phyloP scores from a whole-genome alignment of 2,113 vertebrate genomes.

The Melanerpes formicivorus region DNA sequence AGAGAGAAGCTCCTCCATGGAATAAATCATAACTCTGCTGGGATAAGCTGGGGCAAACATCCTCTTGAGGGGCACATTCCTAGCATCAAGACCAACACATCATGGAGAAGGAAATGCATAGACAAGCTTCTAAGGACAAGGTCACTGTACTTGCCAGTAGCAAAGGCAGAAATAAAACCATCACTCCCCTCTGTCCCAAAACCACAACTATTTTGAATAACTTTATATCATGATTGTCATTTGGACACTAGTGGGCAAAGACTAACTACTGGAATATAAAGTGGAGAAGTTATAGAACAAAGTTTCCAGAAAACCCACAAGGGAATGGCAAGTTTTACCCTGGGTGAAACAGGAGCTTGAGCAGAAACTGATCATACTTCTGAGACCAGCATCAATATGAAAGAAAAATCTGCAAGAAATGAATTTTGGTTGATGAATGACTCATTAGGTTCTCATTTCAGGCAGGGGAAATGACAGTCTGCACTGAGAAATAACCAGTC shows the following conservation, averaged over 20 bases:
- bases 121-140: not conserved
- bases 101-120: not conserved
- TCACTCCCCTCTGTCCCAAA: not conserved
- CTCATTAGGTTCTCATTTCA: not conserved
- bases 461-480: not conserved
- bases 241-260: not conserved
- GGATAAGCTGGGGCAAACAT: not conserved
- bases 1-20: not conserved
- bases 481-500: accelerated
- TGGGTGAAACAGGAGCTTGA: not conserved
- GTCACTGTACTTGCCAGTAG: not conserved
- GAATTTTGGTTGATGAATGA: not conserved
- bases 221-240: not conserved
- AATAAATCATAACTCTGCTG: not conserved
- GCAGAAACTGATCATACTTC: not conserved
- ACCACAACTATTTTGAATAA: not conserved
- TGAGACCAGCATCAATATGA: not conserved
- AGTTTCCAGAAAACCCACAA: not conserved
- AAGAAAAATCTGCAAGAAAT: not conserved
- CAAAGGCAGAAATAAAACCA: not conserved
- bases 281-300: not conserved
- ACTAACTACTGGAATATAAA: not conserved
- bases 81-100: not conserved
- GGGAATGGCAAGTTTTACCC: not conserved
- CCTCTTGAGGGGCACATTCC: not conserved